A percentile compares a stretch with the other conserved stretches of the same genome.
phyloP scores from a whole-genome alignment of 2,113 vertebrate species.

The Syngnathus floridae region DNA sequence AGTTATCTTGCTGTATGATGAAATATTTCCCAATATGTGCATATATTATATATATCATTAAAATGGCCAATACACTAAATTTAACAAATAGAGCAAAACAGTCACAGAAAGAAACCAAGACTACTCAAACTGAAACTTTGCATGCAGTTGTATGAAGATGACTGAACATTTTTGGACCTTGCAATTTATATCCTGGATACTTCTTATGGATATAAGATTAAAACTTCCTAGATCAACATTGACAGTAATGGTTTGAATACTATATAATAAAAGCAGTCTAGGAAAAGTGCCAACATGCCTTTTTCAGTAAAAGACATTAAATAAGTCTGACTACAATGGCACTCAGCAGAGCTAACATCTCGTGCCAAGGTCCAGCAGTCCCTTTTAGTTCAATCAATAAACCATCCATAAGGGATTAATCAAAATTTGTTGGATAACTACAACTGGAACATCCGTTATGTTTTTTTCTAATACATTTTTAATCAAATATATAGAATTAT shows the following conservation, averaged over 20 bases:
- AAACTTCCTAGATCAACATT: not conserved
- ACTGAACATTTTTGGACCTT: not conserved
- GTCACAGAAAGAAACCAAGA: not conserved
- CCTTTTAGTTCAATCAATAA: not conserved
- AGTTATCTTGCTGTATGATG: too few species aligned
- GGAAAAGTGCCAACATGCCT: not conserved
- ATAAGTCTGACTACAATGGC: not conserved
- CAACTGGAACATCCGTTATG: not conserved
- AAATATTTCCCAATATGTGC: too few species aligned
- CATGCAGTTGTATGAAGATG: not conserved
- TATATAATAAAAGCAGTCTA: not conserved
- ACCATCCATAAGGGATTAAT: not conserved
- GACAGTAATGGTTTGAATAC: conserved; percentile 1
- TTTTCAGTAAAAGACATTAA: not conserved
- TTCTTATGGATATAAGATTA: not conserved
- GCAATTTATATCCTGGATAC: too few species aligned
- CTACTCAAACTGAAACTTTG: not conserved
- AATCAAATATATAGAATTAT: not conserved
- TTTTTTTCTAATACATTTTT: not conserved
- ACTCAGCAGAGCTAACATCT: not conserved
- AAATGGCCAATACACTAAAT: too few species aligned
- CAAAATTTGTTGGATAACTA: not conserved
- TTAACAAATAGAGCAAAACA: not conserved
- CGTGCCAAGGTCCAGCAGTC: not conserved
- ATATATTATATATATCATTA: too few species aligned